Conservation (phyloP, 2,888 invertebrate species). For the Cremastinae sp. region DNA sequence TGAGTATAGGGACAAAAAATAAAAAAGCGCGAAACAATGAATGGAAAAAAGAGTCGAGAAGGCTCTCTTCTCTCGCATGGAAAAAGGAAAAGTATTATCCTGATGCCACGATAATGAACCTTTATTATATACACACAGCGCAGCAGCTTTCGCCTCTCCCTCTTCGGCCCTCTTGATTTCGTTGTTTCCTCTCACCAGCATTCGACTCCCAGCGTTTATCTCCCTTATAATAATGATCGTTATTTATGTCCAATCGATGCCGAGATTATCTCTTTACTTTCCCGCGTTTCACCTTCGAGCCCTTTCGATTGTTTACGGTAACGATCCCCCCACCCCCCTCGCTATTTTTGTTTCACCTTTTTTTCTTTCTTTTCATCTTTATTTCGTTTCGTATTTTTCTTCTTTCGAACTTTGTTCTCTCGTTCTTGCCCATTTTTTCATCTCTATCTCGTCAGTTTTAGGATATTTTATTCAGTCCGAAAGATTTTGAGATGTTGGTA, state of each 20-base stretch:
- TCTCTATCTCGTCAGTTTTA: no score
- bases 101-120: background rate
- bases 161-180: background rate
- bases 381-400: no score
- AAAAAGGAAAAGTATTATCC: background rate
- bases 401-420: no score
- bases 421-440: no score
- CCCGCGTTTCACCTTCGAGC: no score
- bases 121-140: no score
- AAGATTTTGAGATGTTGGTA: no score
- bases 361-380: slow-evolving; percentile 18
- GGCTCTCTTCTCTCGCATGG: background rate
- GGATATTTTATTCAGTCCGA: no score
- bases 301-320: no score
- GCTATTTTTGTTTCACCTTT: slow-evolving; percentile 8
- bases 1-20: slow-evolving; percentile 4
- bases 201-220: background rate
- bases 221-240: slow-evolving; percentile 1
- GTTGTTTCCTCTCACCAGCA: background rate
- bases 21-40: background rate
- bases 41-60: slow-evolving; percentile 7
- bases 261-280: no score
- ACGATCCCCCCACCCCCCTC: no score
- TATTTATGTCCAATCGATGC: background rate
- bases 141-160: background rate